Evolutionary conservation across 2,888 invertebrate species (phyloP), one percentile per base, ranked within the genome.

Genomic region (Notodonta ziczac): DNA sequence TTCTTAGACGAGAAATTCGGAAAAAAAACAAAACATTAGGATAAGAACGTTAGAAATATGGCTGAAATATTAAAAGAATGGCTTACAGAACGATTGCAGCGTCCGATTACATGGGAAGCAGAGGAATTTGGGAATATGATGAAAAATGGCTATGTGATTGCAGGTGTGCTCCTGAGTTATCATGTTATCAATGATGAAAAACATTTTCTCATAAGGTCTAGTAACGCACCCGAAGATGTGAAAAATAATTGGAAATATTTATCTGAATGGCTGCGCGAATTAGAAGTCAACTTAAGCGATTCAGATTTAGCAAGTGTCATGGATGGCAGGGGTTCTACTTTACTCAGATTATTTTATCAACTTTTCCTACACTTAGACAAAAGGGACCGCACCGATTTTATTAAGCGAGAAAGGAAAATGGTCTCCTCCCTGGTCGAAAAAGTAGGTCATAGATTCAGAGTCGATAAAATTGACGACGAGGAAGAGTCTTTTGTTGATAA

Each of bases 311-410:
- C 83, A 4, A 90, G 90, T 59, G 89, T 95, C 14, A 93, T 93
- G 65, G 86, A 89, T 60, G 94, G 94, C 0, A 91, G 87, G 62
- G 94, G 94, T 5, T 89, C 94, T 9, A 82, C 94, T 0, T 84
- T 95, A 7, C 83, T 95, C 5, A 90, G 94, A 42, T 75, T 96
- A 2, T 95, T 95, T 78, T 96, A 96, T 81, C 94, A 95, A 80
- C 81, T 96, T 5, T 96, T 95, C 76, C 84, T 96, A 9, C 90
- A 92, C 66, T 85, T 96, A 57, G 95, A 95, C 70, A 94, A 94
- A 76, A 94, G 93, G 78, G 94, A 95, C 73, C 90, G 93, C 55
- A 87, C 94, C 13, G 87, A 94, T 74, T 95, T 94, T 72, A 91
- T 95, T 39, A 92, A 94, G 67, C 81, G 87, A 60, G 94, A 94